Evolutionary conservation across 53 echinoderm and acorn worm genomes (phyloP).

Genomic region (Stichopus horrens): DNA sequence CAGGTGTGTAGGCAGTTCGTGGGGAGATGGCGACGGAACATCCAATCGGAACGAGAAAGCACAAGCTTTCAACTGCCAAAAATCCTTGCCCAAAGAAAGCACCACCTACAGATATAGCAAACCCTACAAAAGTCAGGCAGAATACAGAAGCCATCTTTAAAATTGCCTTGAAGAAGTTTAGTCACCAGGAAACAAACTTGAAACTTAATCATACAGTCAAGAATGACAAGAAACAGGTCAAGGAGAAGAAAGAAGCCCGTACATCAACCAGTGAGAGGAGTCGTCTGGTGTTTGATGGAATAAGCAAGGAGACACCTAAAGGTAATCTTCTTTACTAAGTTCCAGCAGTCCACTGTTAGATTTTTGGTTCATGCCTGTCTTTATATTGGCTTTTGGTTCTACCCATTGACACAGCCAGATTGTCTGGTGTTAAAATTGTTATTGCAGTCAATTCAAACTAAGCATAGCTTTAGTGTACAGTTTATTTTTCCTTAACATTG

Average conservation of each 20-base stretch:
- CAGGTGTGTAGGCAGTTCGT: no score
- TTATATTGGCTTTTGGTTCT: no score
- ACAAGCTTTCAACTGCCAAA: neutral
- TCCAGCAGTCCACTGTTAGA: no score
- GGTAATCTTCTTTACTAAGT: no score
- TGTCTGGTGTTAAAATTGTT: no score
- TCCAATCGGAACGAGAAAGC: neutral
- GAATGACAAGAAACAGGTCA: neutral
- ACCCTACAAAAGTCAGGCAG: neutral
- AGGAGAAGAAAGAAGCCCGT: neutral
- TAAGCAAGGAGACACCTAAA: neutral
- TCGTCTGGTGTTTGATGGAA: neutral
- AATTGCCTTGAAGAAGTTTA: neutral
- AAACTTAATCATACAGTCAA: neutral
- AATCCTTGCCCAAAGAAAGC: neutral
- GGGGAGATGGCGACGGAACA: no score
- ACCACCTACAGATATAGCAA: neutral
- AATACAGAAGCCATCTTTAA: neutral
- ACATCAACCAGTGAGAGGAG: neutral
- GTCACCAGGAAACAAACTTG: neutral
- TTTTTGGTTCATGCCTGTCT: no score
- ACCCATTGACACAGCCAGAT: no score
- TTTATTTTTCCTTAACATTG: no score
- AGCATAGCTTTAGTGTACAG: no score
- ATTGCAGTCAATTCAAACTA: no score